Evolutionary conservation across 2,113 vertebrate genomes (phyloP), one percentile per base, ranked within the genome.

Genomic region (Phalacrocorax brasilianus): DNA sequence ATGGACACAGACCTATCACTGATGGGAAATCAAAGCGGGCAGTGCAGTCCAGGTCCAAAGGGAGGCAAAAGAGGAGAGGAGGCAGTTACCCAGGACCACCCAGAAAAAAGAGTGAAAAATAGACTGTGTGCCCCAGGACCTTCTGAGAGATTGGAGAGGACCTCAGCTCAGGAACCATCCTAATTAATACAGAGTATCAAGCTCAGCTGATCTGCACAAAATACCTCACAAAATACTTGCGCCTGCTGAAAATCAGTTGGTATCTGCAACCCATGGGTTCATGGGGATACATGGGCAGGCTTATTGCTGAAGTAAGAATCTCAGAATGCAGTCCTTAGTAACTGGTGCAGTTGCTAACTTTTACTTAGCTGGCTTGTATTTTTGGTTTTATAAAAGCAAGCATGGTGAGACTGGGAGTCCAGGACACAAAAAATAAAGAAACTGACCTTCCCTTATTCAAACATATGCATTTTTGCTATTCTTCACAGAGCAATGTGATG

Each of bases 281-380:
- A 23, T 28, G 20, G 11, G 17, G 14, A 15, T 19, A 47, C 20
- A 30, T 3, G 5, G 73, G 23, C 6, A 76, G 16, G 16, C 40
- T 76, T 42, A 61, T 35, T 70, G 50, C 19, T 65, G 50, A 68
- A n/a, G n/a, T n/a, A n/a, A 67, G 28, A 55, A 38, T 53, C n/a
- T 84, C 26, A n/a, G 50, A 86, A 63, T 30, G 16, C 14, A n/a
- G 11, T 18, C 24, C 30, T 83, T 50, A 53, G 23, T 19, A 53
- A 44, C 33, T 32, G 17, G 24, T 27, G 82, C 63, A 80, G 18
- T 76, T 92, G 77, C 45, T 81, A 85, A 83, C 44, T 93, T 97
- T 90, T 95, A 94, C 71, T 96, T 38, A 94, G 17, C 56, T 94
- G 42, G 45, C 71, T 96, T 91, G 32, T 94, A 93, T 85, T 95